Evolutionary conservation across 2,113 vertebrate species (phyloP).

Genomic region (Dicentrarchus labrax): DNA sequence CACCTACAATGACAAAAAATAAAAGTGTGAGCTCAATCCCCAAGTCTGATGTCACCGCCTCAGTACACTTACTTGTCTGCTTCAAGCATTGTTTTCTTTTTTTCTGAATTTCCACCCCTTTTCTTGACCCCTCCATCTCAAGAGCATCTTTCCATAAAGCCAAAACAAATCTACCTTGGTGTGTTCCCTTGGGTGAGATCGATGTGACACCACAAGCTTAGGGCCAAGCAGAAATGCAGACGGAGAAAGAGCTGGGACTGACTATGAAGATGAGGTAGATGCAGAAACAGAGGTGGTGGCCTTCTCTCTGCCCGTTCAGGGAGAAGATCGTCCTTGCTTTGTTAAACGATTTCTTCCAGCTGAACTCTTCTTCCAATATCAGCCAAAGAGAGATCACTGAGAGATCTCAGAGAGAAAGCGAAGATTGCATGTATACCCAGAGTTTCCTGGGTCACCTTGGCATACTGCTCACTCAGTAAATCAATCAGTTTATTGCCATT

Average conservation of each 20-base stretch:
- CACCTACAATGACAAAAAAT: conserved; percentile 6
- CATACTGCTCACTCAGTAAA: conserved; percentile 55
- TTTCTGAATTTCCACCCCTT: not conserved
- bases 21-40: not conserved
- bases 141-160: conserved; percentile 45
- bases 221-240: conserved; percentile 34
- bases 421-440: conserved; percentile 55
- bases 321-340: conserved; percentile 77
- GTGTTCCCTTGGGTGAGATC: conserved; percentile 57
- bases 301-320: conserved; percentile 64
- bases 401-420: conserved; percentile 51
- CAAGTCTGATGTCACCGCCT: not conserved
- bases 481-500: conserved; percentile 76
- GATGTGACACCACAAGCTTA: conserved; percentile 22
- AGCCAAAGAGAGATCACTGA: conserved; percentile 57
- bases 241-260: conserved; percentile 26
- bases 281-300: conserved; percentile 53
- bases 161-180: conserved; percentile 61
- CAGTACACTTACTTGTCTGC: not conserved
- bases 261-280: conserved; percentile 23
- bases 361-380: conserved; percentile 77
- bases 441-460: conserved; percentile 79
- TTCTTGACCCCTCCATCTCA: conserved; percentile 29
- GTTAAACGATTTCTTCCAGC: conserved; percentile 83
- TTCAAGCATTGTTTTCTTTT: conserved; percentile 1